phyloP scores from a whole-genome alignment of 2,113 vertebrate genomes.

The Coreoperca whiteheadi region DNA sequence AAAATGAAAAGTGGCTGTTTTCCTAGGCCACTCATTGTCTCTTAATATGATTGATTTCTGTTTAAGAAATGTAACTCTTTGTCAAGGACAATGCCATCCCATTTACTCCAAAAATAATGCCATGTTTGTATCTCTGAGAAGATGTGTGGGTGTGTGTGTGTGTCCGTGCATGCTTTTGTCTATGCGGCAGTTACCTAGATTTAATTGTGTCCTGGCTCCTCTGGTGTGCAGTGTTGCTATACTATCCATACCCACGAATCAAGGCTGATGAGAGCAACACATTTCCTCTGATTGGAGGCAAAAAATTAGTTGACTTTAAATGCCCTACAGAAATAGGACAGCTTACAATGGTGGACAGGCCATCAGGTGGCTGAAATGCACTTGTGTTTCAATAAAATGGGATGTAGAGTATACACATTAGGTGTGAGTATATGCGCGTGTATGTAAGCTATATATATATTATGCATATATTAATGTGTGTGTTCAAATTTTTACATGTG shows the following conservation, averaged over 20 bases:
- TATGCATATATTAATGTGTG: background rate
- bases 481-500: background rate
- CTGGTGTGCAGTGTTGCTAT: constrained; percentile 30
- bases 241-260: constrained; percentile 46
- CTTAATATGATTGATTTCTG: constrained; percentile 62
- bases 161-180: constrained; percentile 12
- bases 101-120: constrained; percentile 40
- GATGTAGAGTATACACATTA: too few relatives aligned
- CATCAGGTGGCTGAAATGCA: constrained; percentile 17
- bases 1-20: constrained; percentile 45
- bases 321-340: constrained; percentile 45
- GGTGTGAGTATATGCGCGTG: background rate
- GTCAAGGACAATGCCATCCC: constrained; percentile 54
- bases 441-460: background rate
- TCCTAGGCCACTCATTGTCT: constrained; percentile 52
- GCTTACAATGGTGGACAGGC: background rate
- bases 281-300: constrained; percentile 24
- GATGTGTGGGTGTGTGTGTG: constrained; percentile 8
- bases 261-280: constrained; percentile 36
- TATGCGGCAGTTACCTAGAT: constrained; percentile 47
- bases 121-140: constrained; percentile 25
- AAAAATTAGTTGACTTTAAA: constrained; percentile 40
- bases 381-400: constrained; percentile 2
- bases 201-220: constrained; percentile 54
- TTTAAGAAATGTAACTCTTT: constrained; percentile 47